Base-by-base conservation (phyloP, 2,113 vertebrate species). In the Phrynosoma blainvillii region DNA sequence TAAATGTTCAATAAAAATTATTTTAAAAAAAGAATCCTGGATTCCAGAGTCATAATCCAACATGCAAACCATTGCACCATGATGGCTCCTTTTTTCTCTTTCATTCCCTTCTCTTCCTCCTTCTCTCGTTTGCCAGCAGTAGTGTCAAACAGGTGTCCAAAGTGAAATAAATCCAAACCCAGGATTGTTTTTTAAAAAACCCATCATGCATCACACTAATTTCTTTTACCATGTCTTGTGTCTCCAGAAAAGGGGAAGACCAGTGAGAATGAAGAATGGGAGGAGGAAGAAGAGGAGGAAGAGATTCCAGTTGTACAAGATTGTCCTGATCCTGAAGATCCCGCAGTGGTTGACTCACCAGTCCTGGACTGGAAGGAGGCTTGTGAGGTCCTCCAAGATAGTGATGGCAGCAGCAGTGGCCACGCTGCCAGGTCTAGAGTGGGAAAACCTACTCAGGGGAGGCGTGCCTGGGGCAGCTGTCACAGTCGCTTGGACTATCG, bases 381-480 rank as follows among this genome's bases (percentile, higher is more conserved):
- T 42, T 77, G 88, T 23, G 85, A 94, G 76, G 91, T 90, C 76
- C 89, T 88, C 74, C 79, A 93, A 6, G 73, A 73, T 54, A 66
- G 59, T 1, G n/a, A 56, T 16, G 59, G 6, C 40, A 40, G 70
- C 0, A 30, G 12, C 14, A 68, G 25, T 13, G 4, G 8, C 36
- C 20, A 52, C 21, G 32, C 3, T 4, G 21, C 56, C 80, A 88
- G 21, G 47, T 2, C n/a, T 4, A 16, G 10, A 68, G 73, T n/a
- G 7, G 59, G 3, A 14, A 68, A 52, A 6, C 1, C 86, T 89
- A 0, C 85, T 91, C 68, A 89, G 87, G 0, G 93, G 85, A 74
- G 93, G 85, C 14, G 27, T 23, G 47, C 65, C 65, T 83, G 84
- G 73, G 89, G 92, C 25, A 56, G 68, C 25, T 66, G 13, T 9